A percentile compares a stretch with the other conserved stretches of the same genome.
Evolutionary conservation across 2,113 vertebrate species (phyloP).

Genomic region (Typhlomys cinereus): DNA sequence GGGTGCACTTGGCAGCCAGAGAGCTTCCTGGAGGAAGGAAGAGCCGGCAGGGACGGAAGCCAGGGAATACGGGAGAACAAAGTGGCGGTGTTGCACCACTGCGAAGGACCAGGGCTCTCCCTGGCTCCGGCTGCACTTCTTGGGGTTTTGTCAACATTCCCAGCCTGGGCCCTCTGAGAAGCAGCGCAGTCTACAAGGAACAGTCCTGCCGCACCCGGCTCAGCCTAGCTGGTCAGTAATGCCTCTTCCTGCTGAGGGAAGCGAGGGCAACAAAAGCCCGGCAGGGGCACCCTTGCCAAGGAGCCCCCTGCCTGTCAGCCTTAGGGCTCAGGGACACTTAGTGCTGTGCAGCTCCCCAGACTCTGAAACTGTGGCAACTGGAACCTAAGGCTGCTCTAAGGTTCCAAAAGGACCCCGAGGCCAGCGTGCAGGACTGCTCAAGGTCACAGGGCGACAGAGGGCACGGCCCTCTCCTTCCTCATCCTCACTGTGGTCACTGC

Average conservation of each 20-base stretch:
- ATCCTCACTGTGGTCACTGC: not conserved
- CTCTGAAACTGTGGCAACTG: not conserved
- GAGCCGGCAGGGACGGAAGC: not conserved
- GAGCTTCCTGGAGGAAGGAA: constrained; percentile 46
- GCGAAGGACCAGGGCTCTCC: rapidly evolving
- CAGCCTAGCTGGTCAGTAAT: not conserved
- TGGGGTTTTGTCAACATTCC: not conserved
- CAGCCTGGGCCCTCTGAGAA: constrained; percentile 9
- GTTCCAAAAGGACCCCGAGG: not conserved
- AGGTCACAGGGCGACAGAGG: not conserved
- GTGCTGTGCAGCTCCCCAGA: not conserved
- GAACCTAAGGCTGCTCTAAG: not conserved
- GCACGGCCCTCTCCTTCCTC: not conserved
- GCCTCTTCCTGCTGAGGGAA: not conserved
- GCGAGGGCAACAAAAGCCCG: not conserved
- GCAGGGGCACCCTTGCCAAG: not conserved
- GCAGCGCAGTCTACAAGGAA: not conserved
- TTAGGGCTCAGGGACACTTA: not conserved
- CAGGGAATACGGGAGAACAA: not conserved
- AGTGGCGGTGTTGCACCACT: no score
- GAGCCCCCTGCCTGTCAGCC: not conserved
- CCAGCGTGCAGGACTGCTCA: not conserved
- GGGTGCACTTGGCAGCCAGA: not conserved
- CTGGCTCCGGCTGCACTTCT: not conserved
- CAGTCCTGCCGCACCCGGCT: not conserved